Evolutionary conservation across 2,888 invertebrate species (phyloP), one percentile per base, ranked within the genome.

Genomic region (Hermaeophaga mercurialis): DNA sequence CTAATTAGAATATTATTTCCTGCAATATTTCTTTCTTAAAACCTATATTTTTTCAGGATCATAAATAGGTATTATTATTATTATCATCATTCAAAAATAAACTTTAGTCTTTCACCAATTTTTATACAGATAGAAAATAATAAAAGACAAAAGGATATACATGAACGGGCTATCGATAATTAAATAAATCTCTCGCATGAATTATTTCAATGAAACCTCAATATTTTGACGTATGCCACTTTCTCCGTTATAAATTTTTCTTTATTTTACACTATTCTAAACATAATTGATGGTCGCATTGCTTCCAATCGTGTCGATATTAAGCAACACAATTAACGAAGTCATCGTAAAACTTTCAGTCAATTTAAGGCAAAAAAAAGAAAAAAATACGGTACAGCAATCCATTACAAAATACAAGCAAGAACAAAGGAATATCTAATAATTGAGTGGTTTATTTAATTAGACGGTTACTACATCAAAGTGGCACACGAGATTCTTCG

Each of bases 341-440:
- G 6, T 19, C 7, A 18, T 38, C 15, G 38, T 15, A 38, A 17
- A 41, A 41, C 19, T 41, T 41, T 22, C 41, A 11, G 22, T 41
- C 33, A 14, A 34, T 17, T 9, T 31, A 31, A 3, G 31, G 9
- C 14, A 8, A 7, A 11, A 43, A 12, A 11, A 34, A 15, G 15
- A 34, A 22, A 9, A 43, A 43, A 26, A 43, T 12, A 43, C 12
- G 12, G 6, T 8, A 8, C 15, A 43, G 12, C 43, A 26, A 46
- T 46, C 11, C 34, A 46, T 46, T 46, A 11, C 46, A 8, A 46
- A 33, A 46, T 46, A 11, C 8, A 8, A 46, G 12, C 46, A 19
- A 46, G 22, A 46, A 46, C 19, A 46, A 46, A 46, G 34, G 34
- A 46, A 34, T 34, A 34, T 22, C 19, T 46, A 46, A 46, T 46